These are phyloP conservation scores for Mesodorylaimus sp. DNA, from an alignment of 2,888 invertebrate genomes.

Conservation along the genomic window DNA sequence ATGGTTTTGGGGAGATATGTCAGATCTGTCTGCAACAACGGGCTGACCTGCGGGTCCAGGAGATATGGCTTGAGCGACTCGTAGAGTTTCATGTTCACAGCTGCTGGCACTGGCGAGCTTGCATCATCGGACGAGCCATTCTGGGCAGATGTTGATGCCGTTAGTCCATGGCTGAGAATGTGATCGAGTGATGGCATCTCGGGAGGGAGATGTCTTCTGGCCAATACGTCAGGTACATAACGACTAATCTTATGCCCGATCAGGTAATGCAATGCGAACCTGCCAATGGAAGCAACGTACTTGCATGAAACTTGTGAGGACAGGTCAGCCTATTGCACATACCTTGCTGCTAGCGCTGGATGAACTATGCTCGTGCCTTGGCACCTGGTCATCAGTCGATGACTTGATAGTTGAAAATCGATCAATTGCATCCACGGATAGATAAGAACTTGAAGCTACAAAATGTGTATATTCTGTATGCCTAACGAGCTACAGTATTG, in stretches of 20 bases:
- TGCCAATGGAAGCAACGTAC: not conserved
- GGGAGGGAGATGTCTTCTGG: not conserved
- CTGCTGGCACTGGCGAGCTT: no score
- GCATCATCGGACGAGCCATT: no score
- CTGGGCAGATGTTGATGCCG: no score
- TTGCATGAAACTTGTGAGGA: no score
- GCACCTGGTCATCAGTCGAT: slow-evolving; percentile 17
- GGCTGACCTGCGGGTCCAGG: slow-evolving; percentile 27
- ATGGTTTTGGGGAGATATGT: slow-evolving; percentile 27
- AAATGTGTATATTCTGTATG: no score
- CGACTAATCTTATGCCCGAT: not conserved
- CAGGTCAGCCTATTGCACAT: no score
- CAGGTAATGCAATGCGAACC: not conserved
- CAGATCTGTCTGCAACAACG: slow-evolving; percentile 27
- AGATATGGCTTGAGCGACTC: slow-evolving; percentile 15
- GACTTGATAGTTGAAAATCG: not conserved
- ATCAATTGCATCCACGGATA: not conserved
- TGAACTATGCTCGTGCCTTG: slow-evolving; percentile 19
- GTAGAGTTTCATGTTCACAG: no score
- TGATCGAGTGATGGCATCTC: no score
- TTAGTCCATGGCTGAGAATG: no score
- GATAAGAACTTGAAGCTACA: no score
- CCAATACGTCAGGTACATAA: not conserved
- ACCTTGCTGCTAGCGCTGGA: slow-evolving; percentile 9
- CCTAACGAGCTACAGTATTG: no score